Evolutionary conservation across 2,113 vertebrate genomes (phyloP), one percentile per base, ranked within the genome.

Genomic region (Daboia siamensis): DNA sequence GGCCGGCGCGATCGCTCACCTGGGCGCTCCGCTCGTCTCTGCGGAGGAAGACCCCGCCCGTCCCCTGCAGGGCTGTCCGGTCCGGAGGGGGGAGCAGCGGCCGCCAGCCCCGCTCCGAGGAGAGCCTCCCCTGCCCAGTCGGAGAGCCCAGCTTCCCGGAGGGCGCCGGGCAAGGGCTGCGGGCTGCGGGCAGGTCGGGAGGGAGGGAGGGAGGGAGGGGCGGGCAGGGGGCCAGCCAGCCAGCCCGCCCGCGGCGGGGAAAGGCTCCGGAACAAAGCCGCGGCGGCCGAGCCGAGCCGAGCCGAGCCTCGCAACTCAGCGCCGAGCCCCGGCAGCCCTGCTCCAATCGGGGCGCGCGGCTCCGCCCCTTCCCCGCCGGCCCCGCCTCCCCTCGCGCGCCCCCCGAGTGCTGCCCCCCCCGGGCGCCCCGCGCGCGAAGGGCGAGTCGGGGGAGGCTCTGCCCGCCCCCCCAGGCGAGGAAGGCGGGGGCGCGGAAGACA

Each of bases 181-280:
- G 55, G 55, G 55, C 55, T 17, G 11, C 61, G 17, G 33, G 24
- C 24, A 10, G 9, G 56, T 17, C 55, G 2, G 55, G 17, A 1
- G 59, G 59, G 5, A 8, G 55, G 46, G 46, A 48, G 46, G 46
- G 24, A 11, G 8, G 61, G 23, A 26, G 39, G 17, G 64, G 15
- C 7, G 11, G 21, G 29, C 23, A 24, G 15, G n/a, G 39, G 51
- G 55, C 61, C 61, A 69, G 61, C 61, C 61, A 64, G 61, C 64
- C 64, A 69, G 64, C 64, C 64, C 64, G 64, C 64, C 64, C n/a
- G 64, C n/a, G 64, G 64, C 64, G n/a, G 64, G 29, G n/a, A 74
- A 74, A n/a, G 64, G 64, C 64, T 69, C 64, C 64, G 64, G 64
- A 74, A 74, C 91, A 92, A 92, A 92, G 91, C 91, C 59, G 5